These are phyloP conservation scores for Fistularia commersonii DNA, from an alignment of 2,797 vertebrate genomes.

Conservation along the genomic window DNA sequence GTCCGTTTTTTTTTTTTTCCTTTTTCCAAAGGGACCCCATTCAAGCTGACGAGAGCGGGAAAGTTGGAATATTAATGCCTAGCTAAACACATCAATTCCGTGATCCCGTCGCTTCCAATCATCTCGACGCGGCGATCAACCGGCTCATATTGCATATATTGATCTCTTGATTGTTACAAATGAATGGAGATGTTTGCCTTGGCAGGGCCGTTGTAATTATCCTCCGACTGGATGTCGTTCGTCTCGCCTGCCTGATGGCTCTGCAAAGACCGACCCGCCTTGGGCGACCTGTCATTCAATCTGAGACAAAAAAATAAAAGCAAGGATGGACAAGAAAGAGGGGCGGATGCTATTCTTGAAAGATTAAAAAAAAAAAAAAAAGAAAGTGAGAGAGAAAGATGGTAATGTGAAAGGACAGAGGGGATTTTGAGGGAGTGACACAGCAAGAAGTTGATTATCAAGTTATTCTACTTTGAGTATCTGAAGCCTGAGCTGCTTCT, in stretches of 20 bases:
- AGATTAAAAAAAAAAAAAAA: no score
- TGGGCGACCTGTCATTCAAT: no score
- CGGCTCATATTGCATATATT: slow-evolving; percentile 47
- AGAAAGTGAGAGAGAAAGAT: background rate
- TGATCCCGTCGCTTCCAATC: slow-evolving; percentile 41
- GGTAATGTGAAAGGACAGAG: slow-evolving; percentile 45
- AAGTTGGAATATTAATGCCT: slow-evolving; percentile 53
- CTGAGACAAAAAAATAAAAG: no score
- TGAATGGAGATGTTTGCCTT: slow-evolving; percentile 36
- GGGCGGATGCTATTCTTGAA: no score
- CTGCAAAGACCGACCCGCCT: no score
- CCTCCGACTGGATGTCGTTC: slow-evolving; percentile 35
- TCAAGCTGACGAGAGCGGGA: slow-evolving; percentile 39
- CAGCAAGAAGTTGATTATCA: slow-evolving; percentile 55
- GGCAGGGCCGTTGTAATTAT: slow-evolving; percentile 25
- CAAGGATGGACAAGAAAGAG: slow-evolving; percentile 5
- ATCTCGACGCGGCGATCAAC: slow-evolving; percentile 48
- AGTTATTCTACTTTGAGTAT: slow-evolving; percentile 68
- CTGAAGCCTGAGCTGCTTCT: slow-evolving; percentile 38
- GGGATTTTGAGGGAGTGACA: slow-evolving; percentile 31
- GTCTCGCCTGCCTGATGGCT: slow-evolving; percentile 30
- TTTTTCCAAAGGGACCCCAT: background rate
- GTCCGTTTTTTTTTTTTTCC: background rate
- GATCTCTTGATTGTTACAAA: slow-evolving; percentile 41
- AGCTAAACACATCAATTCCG: slow-evolving; percentile 54